These are phyloP conservation scores for Clarias platycephalus DNA, from an alignment of 2,797 vertebrate species.

Conservation along the genomic window DNA sequence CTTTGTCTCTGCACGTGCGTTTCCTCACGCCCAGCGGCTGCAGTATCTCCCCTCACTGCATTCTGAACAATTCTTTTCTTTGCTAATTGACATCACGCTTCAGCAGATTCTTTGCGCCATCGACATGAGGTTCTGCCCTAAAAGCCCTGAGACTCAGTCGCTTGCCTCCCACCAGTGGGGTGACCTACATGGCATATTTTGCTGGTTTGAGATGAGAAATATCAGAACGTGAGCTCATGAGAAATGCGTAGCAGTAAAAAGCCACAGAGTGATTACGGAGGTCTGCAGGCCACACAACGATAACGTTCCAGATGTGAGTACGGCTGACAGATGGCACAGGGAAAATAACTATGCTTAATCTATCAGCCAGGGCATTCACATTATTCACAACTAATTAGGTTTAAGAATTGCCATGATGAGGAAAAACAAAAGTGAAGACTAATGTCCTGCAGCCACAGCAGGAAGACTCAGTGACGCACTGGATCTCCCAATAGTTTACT, in stretches of 20 bases:
- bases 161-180: not conserved
- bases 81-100: conserved; percentile 16
- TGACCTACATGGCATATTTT: conserved; percentile 2
- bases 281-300: not conserved
- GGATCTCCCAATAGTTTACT: conserved; percentile 19
- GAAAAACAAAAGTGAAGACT: conserved; percentile 30
- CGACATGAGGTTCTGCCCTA: not conserved
- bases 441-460: conserved; percentile 31
- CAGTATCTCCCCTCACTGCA: conserved; percentile 23
- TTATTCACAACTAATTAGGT: conserved; percentile 21
- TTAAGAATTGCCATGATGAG: not conserved
- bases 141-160: conserved; percentile 5
- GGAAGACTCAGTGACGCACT: not conserved
- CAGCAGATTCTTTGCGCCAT: not conserved
- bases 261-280: not conserved
- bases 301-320: not conserved
- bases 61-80: conserved; percentile 46
- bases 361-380: not conserved
- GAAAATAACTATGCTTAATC: not conserved
- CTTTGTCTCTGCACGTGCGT: conserved; percentile 25
- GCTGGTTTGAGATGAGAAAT: not conserved
- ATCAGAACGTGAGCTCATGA: not conserved
- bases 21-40: conserved; percentile 19
- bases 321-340: not conserved
- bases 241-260: not conserved